Conservation (phyloP, 1,140 invertebrate species). For the Bombus pascuorum region DNA sequence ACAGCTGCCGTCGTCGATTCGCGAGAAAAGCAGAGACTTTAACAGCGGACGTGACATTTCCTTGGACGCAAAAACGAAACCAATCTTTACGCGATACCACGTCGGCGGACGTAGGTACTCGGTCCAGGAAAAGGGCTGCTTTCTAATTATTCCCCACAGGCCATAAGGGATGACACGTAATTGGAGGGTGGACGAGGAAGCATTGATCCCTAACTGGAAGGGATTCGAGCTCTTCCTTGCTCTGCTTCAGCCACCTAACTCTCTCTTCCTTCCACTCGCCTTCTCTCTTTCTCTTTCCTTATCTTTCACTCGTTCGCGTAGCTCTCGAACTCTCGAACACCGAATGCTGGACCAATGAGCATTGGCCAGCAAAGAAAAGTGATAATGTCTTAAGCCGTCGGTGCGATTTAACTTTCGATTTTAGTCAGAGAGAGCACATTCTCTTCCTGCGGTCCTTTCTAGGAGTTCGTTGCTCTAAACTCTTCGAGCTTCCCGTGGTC, state of each 20-base stretch:
- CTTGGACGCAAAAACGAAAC: constrained; percentile 50
- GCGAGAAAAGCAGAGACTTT: constrained; percentile 41
- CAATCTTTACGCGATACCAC: constrained; percentile 40
- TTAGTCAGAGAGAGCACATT: constrained; percentile 67
- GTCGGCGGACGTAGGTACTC: constrained; percentile 32
- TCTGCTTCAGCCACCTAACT: constrained; percentile 7
- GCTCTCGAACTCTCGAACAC: constrained; percentile 54
- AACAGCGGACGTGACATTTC: constrained; percentile 37
- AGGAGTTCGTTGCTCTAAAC: constrained; percentile 77
- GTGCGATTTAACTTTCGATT: constrained; percentile 81
- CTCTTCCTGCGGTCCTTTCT: constrained; percentile 61
- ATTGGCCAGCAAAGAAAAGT: constrained; percentile 78
- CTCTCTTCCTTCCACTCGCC: background rate
- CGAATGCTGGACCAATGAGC: constrained; percentile 67
- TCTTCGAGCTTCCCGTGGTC: constrained; percentile 72
- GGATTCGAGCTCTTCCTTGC: constrained; percentile 68
- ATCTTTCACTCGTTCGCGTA: constrained; percentile 24
- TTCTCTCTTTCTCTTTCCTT: background rate
- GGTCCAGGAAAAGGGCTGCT: constrained; percentile 70
- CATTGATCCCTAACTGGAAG: constrained; percentile 76
- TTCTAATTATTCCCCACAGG: constrained; percentile 81
- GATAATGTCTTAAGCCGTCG: constrained; percentile 81
- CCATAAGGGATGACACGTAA: constrained; percentile 79
- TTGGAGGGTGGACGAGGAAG: constrained; percentile 79
- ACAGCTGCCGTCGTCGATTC: background rate